Evolutionary conservation across 2,888 invertebrate species (phyloP).

Genomic region (Caenorhabditis becei): DNA sequence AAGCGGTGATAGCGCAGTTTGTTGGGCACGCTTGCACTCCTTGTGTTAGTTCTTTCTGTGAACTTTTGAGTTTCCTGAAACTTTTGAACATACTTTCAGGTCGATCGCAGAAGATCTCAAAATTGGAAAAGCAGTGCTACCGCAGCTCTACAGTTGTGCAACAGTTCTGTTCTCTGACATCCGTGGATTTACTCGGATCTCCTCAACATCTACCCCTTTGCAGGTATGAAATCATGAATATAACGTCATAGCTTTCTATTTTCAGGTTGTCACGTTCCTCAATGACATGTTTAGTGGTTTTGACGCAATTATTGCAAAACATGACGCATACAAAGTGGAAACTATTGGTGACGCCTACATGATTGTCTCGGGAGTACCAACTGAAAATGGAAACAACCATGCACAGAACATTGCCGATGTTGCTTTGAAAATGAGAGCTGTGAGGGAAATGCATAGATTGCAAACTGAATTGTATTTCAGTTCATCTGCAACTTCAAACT

Average conservation of each 20-base stretch:
- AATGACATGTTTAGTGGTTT: constrained; percentile 81
- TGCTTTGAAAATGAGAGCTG: constrained; percentile 80
- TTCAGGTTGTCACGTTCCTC: constrained; percentile 79
- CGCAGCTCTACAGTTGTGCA: constrained; percentile 80
- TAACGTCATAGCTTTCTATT: background rate
- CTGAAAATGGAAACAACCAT: constrained; percentile 80
- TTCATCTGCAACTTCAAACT: constrained; percentile 78
- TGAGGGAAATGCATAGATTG: constrained; percentile 26
- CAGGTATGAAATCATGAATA: constrained; percentile 63
- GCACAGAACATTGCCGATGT: constrained; percentile 80
- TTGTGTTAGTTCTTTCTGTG: background rate
- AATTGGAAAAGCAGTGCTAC: constrained; percentile 79
- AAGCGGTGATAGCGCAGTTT: constrained; percentile 39
- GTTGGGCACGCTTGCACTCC: constrained; percentile 19
- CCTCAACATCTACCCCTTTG: constrained; percentile 80
- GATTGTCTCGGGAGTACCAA: constrained; percentile 81
- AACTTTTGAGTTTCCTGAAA: constrained; percentile 1
- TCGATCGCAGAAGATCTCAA: constrained; percentile 80
- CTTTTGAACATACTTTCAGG: constrained; percentile 63
- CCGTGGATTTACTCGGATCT: constrained; percentile 79
- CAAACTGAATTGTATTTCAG: constrained; percentile 43
- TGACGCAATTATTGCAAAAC: constrained; percentile 81
- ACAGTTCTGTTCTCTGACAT: constrained; percentile 81
- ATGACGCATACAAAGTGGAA: constrained; percentile 81
- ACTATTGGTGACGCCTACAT: constrained; percentile 81